phyloP scores from a whole-genome alignment of 1,140 invertebrate genomes.

The Caenorhabditis briggsae region DNA sequence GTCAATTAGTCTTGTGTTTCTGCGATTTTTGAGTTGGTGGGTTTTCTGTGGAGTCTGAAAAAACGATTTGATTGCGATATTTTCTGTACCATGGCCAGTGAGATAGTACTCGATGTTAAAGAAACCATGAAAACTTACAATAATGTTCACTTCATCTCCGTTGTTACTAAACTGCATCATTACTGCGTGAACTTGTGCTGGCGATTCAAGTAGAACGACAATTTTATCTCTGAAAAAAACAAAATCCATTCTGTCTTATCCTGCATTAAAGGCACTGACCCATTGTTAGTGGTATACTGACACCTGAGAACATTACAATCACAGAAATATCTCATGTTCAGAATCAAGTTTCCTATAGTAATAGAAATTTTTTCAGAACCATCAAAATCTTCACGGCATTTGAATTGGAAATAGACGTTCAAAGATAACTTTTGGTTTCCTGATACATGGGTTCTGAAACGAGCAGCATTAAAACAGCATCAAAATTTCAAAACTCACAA shows the following conservation, averaged over 20 bases:
- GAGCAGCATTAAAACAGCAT: too few relatives aligned
- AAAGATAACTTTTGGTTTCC: not conserved
- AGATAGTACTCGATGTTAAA: not conserved
- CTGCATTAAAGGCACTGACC: not conserved
- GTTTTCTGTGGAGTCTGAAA: constrained; percentile 8
- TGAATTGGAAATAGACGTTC: constrained; percentile 33
- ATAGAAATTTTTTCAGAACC: not conserved
- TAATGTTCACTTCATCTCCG: not conserved
- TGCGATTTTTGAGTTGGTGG: not conserved
- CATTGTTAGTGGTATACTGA: constrained; percentile 18
- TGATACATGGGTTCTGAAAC: not conserved
- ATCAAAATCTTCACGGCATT: not conserved
- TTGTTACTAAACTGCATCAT: constrained; percentile 9
- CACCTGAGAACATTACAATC: not conserved
- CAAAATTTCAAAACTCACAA: not conserved
- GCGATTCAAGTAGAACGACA: not conserved
- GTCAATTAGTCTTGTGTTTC: not conserved
- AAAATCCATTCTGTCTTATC: too few relatives aligned
- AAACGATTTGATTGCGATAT: too few relatives aligned
- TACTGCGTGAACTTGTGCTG: not conserved
- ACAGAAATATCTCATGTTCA: not conserved
- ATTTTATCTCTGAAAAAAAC: not conserved
- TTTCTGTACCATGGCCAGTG: too few relatives aligned
- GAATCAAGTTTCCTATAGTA: not conserved
- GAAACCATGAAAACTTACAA: not conserved